These are phyloP conservation scores for Hetaerina americana DNA, from an alignment of 1,140 invertebrate genomes.

Conservation along the genomic window DNA sequence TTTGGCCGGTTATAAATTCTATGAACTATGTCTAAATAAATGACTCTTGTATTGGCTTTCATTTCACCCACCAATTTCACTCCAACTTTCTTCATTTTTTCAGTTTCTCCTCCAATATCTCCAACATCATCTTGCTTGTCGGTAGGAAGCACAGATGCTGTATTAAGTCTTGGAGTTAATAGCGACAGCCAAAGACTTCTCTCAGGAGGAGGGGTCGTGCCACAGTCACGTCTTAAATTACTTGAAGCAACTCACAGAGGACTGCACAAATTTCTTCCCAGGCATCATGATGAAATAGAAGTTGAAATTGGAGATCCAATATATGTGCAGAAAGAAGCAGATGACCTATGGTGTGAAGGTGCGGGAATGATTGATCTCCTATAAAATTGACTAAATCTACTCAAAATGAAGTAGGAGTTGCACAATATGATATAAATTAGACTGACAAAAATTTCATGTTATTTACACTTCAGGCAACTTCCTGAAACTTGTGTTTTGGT, in stretches of 20 bases:
- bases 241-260: conserved; percentile 90
- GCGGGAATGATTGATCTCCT: conserved; percentile 13
- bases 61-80: too few species aligned
- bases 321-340: conserved; percentile 90
- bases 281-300: conserved; percentile 90
- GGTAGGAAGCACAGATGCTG: conserved; percentile 1
- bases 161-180: background rate
- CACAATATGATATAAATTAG: too few species aligned
- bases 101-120: background rate
- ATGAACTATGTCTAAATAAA: too few species aligned
- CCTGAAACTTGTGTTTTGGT: too few species aligned
- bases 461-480: too few species aligned
- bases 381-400: too few species aligned
- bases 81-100: too few species aligned
- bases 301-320: conserved; percentile 95
- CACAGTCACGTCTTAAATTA: conserved; percentile 69
- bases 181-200: background rate
- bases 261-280: conserved; percentile 86
- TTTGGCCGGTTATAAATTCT: too few species aligned
- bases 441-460: too few species aligned
- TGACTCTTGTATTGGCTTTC: too few species aligned
- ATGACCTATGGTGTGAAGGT: conserved; percentile 96
- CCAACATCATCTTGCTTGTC: conserved; percentile 8
- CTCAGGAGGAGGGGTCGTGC: conserved; percentile 15
- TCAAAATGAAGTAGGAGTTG: too few species aligned